Evolutionary conservation across 1,140 invertebrate genomes (phyloP).

Genomic region (Asbolus verrucosus): DNA sequence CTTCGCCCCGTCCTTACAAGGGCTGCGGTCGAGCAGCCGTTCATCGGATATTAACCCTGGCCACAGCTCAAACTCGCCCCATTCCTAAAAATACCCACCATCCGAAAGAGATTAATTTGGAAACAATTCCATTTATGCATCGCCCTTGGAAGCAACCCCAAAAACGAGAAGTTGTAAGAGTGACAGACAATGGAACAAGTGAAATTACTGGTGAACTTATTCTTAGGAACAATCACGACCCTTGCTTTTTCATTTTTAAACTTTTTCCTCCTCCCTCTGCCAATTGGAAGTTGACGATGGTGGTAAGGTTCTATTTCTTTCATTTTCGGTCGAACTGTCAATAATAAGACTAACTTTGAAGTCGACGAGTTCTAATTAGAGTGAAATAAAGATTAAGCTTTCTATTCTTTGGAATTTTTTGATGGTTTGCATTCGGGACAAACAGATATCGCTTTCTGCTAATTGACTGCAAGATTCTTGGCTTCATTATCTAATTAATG

Average conservation of each 20-base stretch:
- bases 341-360: constrained; percentile 37
- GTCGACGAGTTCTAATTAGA: constrained; percentile 48
- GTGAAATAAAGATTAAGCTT: constrained; percentile 48
- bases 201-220: constrained; percentile 16
- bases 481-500: constrained; percentile 52
- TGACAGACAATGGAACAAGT: too few species aligned
- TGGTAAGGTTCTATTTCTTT: constrained; percentile 48
- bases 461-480: constrained; percentile 52
- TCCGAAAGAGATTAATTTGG: too few species aligned
- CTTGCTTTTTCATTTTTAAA: constrained; percentile 22
- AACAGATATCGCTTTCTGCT: constrained; percentile 47
- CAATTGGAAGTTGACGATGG: too few species aligned
- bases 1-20: constrained; percentile 8
- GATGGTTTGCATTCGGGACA: constrained; percentile 45
- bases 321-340: constrained; percentile 44
- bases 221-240: too few species aligned
- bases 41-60: constrained; percentile 5
- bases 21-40: constrained; percentile 26
- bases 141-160: too few species aligned
- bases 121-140: too few species aligned
- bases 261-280: constrained; percentile 20
- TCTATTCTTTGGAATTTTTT: constrained; percentile 38
- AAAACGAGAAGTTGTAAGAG: too few species aligned
- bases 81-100: too few species aligned
- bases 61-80: neutral